These are phyloP conservation scores for Formica aserva DNA, from an alignment of 2,888 invertebrate species.

Conservation along the genomic window DNA sequence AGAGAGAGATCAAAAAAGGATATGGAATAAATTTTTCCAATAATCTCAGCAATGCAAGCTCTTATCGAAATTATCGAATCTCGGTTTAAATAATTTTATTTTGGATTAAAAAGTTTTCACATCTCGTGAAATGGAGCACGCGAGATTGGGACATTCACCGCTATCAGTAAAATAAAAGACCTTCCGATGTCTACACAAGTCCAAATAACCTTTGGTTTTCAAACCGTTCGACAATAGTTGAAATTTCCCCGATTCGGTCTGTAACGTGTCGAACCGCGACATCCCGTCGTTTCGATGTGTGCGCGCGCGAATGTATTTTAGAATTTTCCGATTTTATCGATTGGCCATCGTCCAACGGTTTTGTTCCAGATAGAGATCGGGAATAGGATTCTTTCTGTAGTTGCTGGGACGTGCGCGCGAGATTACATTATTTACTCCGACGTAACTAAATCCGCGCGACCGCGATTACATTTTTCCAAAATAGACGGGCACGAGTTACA, in stretches of 20 bases:
- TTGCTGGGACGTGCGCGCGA: neutral
- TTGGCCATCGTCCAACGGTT: neutral
- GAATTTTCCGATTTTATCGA: slow-evolving; percentile 8
- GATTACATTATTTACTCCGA: slow-evolving; percentile 17
- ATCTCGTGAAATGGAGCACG: neutral
- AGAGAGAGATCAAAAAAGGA: neutral
- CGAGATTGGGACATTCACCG: neutral
- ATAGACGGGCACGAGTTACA: neutral
- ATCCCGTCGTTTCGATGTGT: neutral
- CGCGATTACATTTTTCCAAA: slow-evolving; percentile 12
- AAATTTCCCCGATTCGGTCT: neutral
- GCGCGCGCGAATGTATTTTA: neutral
- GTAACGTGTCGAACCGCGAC: slow-evolving; percentile 6
- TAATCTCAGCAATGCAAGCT: neutral
- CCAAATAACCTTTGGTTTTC: slow-evolving; percentile 8
- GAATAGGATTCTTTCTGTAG: neutral
- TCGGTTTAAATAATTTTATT: neutral
- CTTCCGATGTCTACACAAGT: neutral
- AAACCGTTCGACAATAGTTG: slow-evolving; percentile 4
- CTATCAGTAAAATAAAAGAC: neutral
- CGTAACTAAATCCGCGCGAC: neutral
- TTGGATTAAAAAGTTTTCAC: neutral
- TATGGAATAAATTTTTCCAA: neutral
- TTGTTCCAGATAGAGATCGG: neutral
- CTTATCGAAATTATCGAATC: neutral